Evolutionary conservation across 2,797 vertebrate species (phyloP), one percentile per base, ranked within the genome.

Genomic region (Sebastes ruberrimus): DNA sequence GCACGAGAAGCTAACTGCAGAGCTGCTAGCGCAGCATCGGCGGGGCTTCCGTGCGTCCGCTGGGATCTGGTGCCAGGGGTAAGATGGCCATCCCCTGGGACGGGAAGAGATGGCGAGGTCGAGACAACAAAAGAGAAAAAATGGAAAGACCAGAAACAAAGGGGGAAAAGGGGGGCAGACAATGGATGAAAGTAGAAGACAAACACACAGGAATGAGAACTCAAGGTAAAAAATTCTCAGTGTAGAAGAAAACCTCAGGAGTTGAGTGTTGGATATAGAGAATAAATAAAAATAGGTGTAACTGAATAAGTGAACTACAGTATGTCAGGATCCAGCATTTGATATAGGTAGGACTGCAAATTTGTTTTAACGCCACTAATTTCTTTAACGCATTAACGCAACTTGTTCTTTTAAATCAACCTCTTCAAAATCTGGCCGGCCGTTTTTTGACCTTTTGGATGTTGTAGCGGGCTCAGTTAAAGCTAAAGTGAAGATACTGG

Each of bases 41-140:
- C 76, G 78, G 85, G 81, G 74, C 71, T 83, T 78, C 71, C 6
- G n/a, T 67, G 69, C 49, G 57, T 89, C 91, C 86, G 38, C 73
- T 82, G 93, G 92, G 92, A 94, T 82, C 75, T 70, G 84, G 80
- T 83, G 89, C 93, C 87, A 92, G 85, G 80, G 86, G 92, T 91
- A 90, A 80, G 83, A 76, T 73, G 80, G 82, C 69, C 83, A 72
- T 93, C 93, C 86, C 89, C 71, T 59, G 90, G 80, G 93, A 94
- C 42, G 3, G 65, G 30, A 7, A 75, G 75, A 86, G 80, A 89
- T 74, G 76, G 86, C 38, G n/a, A 76, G 82, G 85, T 76, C 80
- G 83, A 91, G 88, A 92, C 64, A 82, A 87, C 78, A 85, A 86
- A 86, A 86, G 80, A 74, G 56, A 71, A 63, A 63, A 76, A 76